phyloP scores from a whole-genome alignment of 2,113 vertebrate species.

The Phasianus colchicus region DNA sequence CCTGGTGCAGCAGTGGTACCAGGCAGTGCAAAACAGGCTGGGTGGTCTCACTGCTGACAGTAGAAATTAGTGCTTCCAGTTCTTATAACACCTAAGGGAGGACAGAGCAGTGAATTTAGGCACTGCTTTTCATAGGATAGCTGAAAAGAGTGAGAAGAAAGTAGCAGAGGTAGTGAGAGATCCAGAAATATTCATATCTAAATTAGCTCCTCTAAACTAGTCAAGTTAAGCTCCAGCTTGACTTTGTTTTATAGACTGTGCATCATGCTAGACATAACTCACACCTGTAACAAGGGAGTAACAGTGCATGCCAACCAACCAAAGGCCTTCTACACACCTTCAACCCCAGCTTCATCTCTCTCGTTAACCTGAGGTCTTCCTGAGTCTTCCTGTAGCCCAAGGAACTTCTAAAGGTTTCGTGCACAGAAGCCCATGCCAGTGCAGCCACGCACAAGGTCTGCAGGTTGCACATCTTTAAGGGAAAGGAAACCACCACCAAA shows the following conservation, averaged over 20 bases:
- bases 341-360: not conserved
- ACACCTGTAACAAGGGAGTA: not conserved
- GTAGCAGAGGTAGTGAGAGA: not conserved
- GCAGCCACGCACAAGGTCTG: not conserved
- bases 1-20: not conserved
- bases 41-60: not conserved
- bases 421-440: fast-evolving
- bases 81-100: not conserved
- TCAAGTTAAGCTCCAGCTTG: not conserved
- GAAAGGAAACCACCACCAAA: constrained; percentile 46
- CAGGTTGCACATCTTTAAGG: constrained; percentile 25
- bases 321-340: not conserved
- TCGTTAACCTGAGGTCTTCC: no score
- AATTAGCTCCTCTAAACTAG: not conserved
- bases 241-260: not conserved
- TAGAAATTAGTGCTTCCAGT: not conserved
- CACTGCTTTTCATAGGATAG: not conserved
- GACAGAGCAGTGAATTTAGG: not conserved
- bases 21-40: not conserved
- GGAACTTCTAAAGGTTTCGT: not conserved
- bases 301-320: not conserved
- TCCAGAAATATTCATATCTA: not conserved
- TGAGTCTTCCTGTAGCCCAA: not conserved
- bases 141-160: not conserved
- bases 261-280: not conserved